Evolutionary conservation across 2,113 vertebrate genomes (phyloP), one percentile per base, ranked within the genome.

Genomic region (Sander vitreus): DNA sequence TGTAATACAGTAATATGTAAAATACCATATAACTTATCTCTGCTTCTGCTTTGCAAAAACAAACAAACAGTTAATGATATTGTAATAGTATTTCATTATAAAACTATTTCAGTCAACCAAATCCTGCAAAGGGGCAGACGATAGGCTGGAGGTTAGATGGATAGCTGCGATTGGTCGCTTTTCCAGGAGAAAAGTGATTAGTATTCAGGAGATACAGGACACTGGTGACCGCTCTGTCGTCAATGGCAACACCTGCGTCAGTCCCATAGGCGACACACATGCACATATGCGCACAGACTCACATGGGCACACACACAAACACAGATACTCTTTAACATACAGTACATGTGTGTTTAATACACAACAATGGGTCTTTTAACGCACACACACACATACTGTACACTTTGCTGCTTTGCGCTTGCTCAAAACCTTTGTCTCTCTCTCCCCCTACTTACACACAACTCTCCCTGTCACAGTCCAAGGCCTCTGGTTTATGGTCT

Each of bases 201-300:
- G 86, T 94, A 93, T 94, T 91, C 91, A 87, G 77, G 65, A 73
- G 67, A 76, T 55, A 47, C 77, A 85, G 90, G 87, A 89, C 88
- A 91, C 89, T 81, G 83, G 92, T 83, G 88, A 89, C 88, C 60
- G 83, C 81, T 48, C 83, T 86, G 92, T 93, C 60, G 91, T 88
- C 91, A 91, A 73, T 88, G 85, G 91, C 90, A 92, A 91, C 88
- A 90, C 88, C 86, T 92, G 89, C 90, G 86, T 93, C 92, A 92
- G 89, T 88, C 84, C 68, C 71, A 74, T 36, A 21, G 77, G 78
- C 39, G 70, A 83, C n/a, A 3, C 82, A 57, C 78, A 77, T 51
- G 53, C 76, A 83, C 25, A 63, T 53, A 47, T 2, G 11, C 21
- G 2, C 64, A 12, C 23, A n/a, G 80, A 47, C 78, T 68, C 39